phyloP scores from a whole-genome alignment of 2,113 vertebrate genomes.

The Ochotona curzoniae region DNA sequence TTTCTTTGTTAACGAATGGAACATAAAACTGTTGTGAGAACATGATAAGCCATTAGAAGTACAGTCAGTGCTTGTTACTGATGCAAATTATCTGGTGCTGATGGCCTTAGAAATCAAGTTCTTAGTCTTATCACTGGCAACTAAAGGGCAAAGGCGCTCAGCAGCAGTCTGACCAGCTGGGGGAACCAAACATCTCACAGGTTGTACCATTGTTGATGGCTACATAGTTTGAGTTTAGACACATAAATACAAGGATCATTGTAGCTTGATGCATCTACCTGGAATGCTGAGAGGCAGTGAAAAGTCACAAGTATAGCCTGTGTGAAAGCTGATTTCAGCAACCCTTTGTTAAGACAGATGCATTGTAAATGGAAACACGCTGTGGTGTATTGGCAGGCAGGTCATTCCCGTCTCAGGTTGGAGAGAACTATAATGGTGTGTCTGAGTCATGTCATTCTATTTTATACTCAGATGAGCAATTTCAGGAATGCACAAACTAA shows the following conservation, averaged over 20 bases:
- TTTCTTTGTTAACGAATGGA: neutral
- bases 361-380: conserved; percentile 19
- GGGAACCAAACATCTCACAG: neutral
- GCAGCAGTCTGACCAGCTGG: neutral
- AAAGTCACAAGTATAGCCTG: conserved; percentile 47
- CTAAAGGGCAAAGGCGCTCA: neutral
- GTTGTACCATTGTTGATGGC: neutral
- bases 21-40: neutral
- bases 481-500: conserved; percentile 39
- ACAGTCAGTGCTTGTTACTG: neutral
- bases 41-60: neutral
- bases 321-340: conserved; percentile 61
- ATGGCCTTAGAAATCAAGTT: conserved; percentile 3
- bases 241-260: conserved; percentile 28
- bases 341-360: conserved; percentile 63
- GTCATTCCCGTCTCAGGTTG: conserved; percentile 10
- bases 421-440: conserved; percentile 53
- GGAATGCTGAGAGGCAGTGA: conserved; percentile 41
- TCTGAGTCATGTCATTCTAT: conserved; percentile 59
- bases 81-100: neutral
- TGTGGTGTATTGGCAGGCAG: conserved; percentile 49
- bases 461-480: conserved; percentile 68
- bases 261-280: conserved; percentile 41
- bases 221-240: neutral
- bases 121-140: neutral